A percentile compares a stretch with the other conserved stretches of the same genome.
Evolutionary conservation across 2,888 invertebrate genomes (phyloP).

Genomic region (Tuberolachnus salignus): DNA sequence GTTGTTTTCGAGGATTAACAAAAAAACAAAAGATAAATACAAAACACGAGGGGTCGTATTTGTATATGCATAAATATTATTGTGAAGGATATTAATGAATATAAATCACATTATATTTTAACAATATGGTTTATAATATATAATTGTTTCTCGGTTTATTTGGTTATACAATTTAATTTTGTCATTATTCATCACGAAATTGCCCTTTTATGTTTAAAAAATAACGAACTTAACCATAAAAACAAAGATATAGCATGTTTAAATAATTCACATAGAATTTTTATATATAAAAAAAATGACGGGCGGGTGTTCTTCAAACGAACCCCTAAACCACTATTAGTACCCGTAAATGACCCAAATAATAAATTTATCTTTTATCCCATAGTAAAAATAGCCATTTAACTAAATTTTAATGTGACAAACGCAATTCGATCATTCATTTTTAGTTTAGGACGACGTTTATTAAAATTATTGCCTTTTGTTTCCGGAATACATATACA

Average conservation of each 20-base stretch:
- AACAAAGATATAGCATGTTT: constrained; percentile 11
- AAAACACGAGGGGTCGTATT: too few relatives aligned
- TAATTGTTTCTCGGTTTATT: not conserved
- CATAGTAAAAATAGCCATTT: constrained; percentile 11
- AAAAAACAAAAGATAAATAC: too few relatives aligned
- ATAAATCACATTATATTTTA: not conserved
- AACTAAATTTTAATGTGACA: constrained; percentile 23
- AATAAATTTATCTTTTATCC: not conserved
- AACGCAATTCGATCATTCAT: constrained; percentile 13
- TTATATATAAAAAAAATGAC: not conserved
- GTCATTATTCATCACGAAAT: not conserved
- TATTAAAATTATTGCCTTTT: constrained; percentile 16
- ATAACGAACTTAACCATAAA: constrained; percentile 17
- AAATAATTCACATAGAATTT: constrained; percentile 28
- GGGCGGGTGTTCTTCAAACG: not conserved
- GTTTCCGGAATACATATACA: not conserved
- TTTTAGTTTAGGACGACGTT: not conserved
- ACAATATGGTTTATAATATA: not conserved
- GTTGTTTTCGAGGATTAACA: too few relatives aligned
- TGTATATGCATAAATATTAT: not conserved
- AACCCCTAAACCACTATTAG: constrained; percentile 3
- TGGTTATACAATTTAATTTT: not conserved
- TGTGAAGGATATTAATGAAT: not conserved
- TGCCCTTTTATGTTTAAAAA: constrained; percentile 7
- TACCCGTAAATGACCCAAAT: not conserved